phyloP scores from a whole-genome alignment of 1,140 invertebrate species.

The Orchesella cincta region DNA sequence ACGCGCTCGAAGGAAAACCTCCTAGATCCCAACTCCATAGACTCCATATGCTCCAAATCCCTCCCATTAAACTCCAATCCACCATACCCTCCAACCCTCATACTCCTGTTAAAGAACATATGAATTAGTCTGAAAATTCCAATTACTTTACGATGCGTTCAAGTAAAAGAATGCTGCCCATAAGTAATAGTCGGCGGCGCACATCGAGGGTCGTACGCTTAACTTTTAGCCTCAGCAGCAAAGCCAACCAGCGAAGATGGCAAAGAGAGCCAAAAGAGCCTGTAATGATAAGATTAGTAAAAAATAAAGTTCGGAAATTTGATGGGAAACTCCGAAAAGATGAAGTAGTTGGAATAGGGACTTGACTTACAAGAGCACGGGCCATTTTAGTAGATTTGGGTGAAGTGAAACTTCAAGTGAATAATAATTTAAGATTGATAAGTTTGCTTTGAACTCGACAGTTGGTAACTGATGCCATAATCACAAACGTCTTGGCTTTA shows the following conservation, averaged over 20 bases:
- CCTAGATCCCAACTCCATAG: no score
- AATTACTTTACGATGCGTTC: neutral
- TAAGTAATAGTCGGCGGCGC: neutral
- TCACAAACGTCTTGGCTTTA: neutral
- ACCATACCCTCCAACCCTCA: neutral
- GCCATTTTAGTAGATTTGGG: neutral
- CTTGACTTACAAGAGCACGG: neutral
- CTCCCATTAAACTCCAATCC: neutral
- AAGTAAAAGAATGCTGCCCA: neutral
- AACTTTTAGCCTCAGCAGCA: constrained; percentile 3
- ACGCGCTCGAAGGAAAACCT: no score
- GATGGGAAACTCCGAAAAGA: neutral
- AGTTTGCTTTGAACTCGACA: neutral
- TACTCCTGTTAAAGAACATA: neutral
- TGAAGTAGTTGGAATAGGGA: neutral
- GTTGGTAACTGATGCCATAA: neutral
- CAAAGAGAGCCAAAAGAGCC: constrained; percentile 1
- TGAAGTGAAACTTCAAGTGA: neutral
- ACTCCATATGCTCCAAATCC: neutral
- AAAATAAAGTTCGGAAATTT: neutral
- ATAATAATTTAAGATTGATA: neutral
- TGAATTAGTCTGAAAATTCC: neutral
- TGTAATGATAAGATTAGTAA: no score
- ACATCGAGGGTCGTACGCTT: constrained; percentile 6
- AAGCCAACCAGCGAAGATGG: neutral